Conservation (phyloP, 1,140 invertebrate species). For the Triops cancriformis region DNA sequence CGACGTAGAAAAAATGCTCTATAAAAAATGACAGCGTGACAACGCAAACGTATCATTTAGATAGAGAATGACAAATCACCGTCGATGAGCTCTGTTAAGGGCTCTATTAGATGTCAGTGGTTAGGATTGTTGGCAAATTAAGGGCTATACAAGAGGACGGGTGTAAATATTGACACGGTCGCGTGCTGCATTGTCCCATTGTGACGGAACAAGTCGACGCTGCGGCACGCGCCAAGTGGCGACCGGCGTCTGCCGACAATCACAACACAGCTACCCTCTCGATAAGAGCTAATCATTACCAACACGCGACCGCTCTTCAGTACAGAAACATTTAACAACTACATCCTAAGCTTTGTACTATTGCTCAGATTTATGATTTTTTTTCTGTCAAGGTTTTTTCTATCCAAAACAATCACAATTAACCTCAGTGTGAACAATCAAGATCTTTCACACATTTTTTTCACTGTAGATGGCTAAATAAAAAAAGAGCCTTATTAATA, state of each 20-base stretch:
- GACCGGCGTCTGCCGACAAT: not conserved
- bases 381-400: too few species aligned
- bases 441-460: too few species aligned
- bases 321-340: not conserved
- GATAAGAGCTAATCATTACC: conserved; percentile 1
- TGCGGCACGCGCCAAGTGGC: conserved; percentile 7
- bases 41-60: not conserved
- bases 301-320: not conserved
- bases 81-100: not conserved
- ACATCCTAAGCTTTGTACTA: not conserved
- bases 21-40: not conserved
- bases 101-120: not conserved
- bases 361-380: not conserved
- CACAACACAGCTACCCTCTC: not conserved
- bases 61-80: not conserved
- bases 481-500: too few species aligned
- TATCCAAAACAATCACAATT: too few species aligned
- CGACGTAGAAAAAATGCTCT: too few species aligned
- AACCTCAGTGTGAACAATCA: too few species aligned
- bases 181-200: not conserved
- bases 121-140: not conserved
- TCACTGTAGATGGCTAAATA: too few species aligned
- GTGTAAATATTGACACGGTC: not conserved
- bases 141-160: not conserved
- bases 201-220: not conserved